phyloP scores from a whole-genome alignment of 1,140 invertebrate species.

The Bemisia tabaci region DNA sequence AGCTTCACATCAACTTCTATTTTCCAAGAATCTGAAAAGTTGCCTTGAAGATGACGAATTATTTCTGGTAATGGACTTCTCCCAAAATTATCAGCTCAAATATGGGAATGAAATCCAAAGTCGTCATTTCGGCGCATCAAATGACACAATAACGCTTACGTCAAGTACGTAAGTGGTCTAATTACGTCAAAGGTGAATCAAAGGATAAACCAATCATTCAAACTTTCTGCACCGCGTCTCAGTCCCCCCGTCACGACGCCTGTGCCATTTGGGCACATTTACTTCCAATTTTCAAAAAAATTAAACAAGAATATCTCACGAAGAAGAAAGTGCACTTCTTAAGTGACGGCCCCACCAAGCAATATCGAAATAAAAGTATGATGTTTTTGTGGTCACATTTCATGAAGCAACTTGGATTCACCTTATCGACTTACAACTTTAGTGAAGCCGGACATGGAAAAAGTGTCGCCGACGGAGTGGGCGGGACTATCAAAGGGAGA shows the following conservation, averaged over 20 bases:
- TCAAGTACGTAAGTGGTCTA: too few species aligned
- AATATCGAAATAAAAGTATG: constrained; percentile 8
- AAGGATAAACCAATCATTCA: too few species aligned
- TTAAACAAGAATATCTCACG: too few species aligned
- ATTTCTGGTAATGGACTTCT: not conserved
- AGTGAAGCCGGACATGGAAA: constrained; percentile 21
- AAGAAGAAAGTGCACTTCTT: too few species aligned
- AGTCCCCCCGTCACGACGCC: too few species aligned
- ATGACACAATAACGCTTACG: too few species aligned
- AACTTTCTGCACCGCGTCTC: too few species aligned
- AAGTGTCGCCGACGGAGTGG: constrained; percentile 20
- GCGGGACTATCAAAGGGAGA: constrained; percentile 19
- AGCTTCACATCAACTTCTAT: not conserved
- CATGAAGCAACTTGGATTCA: too few species aligned
- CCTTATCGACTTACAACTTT: constrained; percentile 19
- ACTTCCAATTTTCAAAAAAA: too few species aligned
- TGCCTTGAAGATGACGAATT: not conserved
- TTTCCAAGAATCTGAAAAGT: not conserved
- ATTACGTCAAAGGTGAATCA: too few species aligned
- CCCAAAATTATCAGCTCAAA: constrained; percentile 13
- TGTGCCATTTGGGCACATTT: too few species aligned
- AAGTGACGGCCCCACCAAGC: too few species aligned
- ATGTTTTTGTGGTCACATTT: constrained; percentile 10
- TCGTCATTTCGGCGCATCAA: constrained; percentile 16
- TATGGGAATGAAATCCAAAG: constrained; percentile 14